These are phyloP conservation scores for Xanthorhoe designata DNA, from an alignment of 2,888 invertebrate species.

Conservation along the genomic window DNA sequence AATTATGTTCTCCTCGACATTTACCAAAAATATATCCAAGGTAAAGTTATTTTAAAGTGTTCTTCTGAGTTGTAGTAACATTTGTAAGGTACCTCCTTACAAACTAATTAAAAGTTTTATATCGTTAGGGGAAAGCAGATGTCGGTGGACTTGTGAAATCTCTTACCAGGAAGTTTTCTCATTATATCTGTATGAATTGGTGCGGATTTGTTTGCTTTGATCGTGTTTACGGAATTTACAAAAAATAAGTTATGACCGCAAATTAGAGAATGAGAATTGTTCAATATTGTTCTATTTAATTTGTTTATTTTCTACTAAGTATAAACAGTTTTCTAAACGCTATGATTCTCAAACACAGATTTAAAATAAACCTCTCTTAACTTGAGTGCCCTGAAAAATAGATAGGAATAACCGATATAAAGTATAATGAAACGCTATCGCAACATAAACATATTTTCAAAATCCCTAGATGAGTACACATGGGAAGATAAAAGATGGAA, in stretches of 20 bases:
- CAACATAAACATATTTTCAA: too few species aligned
- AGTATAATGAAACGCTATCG: too few species aligned
- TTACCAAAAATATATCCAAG: neutral
- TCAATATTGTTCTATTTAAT: too few species aligned
- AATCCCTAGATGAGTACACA: neutral
- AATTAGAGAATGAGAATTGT: too few species aligned
- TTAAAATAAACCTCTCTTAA: too few species aligned
- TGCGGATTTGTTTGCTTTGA: slow-evolving; percentile 22
- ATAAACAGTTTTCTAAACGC: too few species aligned
- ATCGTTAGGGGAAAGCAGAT: slow-evolving; percentile 36
- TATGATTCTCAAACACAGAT: too few species aligned
- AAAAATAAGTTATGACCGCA: neutral
- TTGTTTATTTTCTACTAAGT: too few species aligned
- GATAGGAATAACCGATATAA: too few species aligned
- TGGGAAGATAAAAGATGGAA: neutral
- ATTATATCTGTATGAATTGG: slow-evolving; percentile 35
- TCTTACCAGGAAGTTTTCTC: slow-evolving; percentile 40
- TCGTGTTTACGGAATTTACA: neutral
- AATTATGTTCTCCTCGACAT: neutral
- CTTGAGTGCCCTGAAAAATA: too few species aligned
- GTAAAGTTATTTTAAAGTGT: neutral
- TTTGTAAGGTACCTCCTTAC: slow-evolving; percentile 19
- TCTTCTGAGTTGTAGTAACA: neutral
- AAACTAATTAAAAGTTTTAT: slow-evolving; percentile 41
- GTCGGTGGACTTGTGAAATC: slow-evolving; percentile 34